Percentiles rank a stretch among this genome's conserved stretches.
phyloP scores from a whole-genome alignment of 1,140 invertebrate species.

The Rhopalosiphum maidis region DNA sequence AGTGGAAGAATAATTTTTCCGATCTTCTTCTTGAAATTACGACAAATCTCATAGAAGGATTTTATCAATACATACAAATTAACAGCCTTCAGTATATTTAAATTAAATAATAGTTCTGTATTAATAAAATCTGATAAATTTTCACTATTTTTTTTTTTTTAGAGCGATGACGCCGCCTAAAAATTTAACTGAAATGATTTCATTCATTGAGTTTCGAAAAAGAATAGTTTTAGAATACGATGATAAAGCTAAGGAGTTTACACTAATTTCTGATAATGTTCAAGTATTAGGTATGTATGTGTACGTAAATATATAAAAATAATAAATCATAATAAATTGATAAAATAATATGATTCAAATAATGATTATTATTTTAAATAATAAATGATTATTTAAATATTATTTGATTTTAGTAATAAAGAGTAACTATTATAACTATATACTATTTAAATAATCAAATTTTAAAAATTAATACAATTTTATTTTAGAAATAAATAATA shows the following conservation, averaged over 20 bases:
- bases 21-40: conserved; percentile 1
- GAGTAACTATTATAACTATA: neutral
- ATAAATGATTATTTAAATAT: neutral
- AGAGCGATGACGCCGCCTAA: conserved; percentile 16
- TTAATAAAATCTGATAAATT: neutral
- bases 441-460: neutral
- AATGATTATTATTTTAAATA: too few relatives aligned
- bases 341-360: too few relatives aligned
- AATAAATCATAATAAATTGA: too few relatives aligned
- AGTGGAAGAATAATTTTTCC: conserved; percentile 10
- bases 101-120: neutral
- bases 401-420: neutral
- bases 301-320: neutral
- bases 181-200: conserved; percentile 38
- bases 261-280: conserved; percentile 18
- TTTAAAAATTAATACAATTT: neutral
- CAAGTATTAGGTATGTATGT: neutral
- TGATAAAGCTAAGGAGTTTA: conserved; percentile 29
- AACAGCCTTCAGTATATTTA: neutral
- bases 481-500: conserved; percentile 14
- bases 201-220: neutral
- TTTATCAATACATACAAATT: conserved; percentile 23
- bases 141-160: neutral
- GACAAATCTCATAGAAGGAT: neutral
- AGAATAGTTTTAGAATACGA: conserved; percentile 21